Percentiles rank a stretch among this genome's conserved stretches.
phyloP scores from a whole-genome alignment of 2,888 invertebrate genomes.

The Megamerina dolium region DNA sequence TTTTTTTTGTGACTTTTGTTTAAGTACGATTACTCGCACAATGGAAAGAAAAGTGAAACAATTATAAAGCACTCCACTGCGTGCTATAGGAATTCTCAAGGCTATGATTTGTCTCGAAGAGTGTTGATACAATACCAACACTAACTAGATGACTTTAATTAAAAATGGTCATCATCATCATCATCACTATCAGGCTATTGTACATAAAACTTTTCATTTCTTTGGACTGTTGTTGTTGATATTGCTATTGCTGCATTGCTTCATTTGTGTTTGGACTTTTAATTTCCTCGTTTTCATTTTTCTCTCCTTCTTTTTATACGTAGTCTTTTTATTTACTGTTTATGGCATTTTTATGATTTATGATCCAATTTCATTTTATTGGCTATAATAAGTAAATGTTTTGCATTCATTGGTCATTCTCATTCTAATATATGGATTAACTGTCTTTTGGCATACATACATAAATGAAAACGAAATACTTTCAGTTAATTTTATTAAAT shows the following conservation, averaged over 20 bases:
- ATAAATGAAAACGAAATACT: no score
- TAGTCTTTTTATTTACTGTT: background rate
- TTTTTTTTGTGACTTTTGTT: no score
- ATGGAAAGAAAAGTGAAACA: background rate
- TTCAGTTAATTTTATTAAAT: no score
- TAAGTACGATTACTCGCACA: no score
- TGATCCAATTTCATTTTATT: no score
- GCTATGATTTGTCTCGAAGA: slow-evolving; percentile 5
- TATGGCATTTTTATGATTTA: background rate
- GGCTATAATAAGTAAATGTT: no score
- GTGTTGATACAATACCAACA: slow-evolving; percentile 9
- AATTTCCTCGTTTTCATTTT: background rate
- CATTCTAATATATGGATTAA: no score
- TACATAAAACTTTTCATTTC: background rate
- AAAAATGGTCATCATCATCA: slow-evolving; percentile 9
- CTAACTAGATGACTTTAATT: slow-evolving; percentile 14
- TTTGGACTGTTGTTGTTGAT: no score
- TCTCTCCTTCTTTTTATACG: background rate
- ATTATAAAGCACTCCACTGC: background rate
- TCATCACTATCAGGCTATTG: slow-evolving; percentile 10
- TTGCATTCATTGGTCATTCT: no score
- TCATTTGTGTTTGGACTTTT: no score
- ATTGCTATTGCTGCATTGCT: no score
- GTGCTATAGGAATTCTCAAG: slow-evolving; percentile 1
- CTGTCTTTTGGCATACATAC: no score